These are phyloP conservation scores for Zapornia atra DNA, from an alignment of 2,113 vertebrate genomes.

Conservation along the genomic window DNA sequence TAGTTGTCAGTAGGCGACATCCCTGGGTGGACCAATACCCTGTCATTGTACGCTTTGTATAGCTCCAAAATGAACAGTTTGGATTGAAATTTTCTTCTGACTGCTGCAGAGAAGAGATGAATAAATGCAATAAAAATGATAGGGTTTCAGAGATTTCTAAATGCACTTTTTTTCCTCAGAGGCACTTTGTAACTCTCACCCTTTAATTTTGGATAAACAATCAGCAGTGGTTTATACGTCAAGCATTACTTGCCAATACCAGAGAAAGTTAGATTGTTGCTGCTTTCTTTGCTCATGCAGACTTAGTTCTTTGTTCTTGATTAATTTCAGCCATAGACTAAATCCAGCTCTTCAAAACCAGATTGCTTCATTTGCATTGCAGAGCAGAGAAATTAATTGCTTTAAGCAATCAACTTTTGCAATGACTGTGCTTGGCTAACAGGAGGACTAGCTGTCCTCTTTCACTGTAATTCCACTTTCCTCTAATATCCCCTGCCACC, in stretches of 20 bases:
- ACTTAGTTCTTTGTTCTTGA: slow-evolving; percentile 33
- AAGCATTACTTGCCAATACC: not conserved
- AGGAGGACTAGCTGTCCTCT: slow-evolving; percentile 37
- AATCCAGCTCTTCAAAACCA: slow-evolving; percentile 48
- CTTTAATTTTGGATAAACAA: slow-evolving; percentile 18
- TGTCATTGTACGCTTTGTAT: slow-evolving; percentile 92
- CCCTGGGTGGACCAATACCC: slow-evolving; percentile 98
- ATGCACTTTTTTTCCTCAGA: not conserved
- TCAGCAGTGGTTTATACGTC: not conserved
- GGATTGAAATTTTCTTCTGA: slow-evolving; percentile 99
- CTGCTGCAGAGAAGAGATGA: slow-evolving; percentile 79
- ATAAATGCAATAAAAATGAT: slow-evolving; percentile 60
- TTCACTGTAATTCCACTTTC: slow-evolving; percentile 24
- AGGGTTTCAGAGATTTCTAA: slow-evolving; percentile 22
- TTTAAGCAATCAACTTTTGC: slow-evolving; percentile 48
- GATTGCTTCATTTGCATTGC: slow-evolving; percentile 52
- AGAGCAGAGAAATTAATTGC: slow-evolving; percentile 53
- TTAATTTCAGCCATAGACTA: slow-evolving; percentile 47
- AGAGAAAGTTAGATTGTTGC: slow-evolving; percentile 11
- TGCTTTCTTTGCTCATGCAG: slow-evolving; percentile 11
- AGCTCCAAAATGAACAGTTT: slow-evolving; percentile 99
- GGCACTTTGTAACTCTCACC: not conserved
- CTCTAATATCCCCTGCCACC: not conserved
- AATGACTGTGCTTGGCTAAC: slow-evolving; percentile 21
- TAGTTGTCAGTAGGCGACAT: slow-evolving; percentile 91